Percentiles rank a stretch among this genome's conserved stretches.
phyloP scores from a whole-genome alignment of 2,888 invertebrate genomes.

The Anodontia alba region DNA sequence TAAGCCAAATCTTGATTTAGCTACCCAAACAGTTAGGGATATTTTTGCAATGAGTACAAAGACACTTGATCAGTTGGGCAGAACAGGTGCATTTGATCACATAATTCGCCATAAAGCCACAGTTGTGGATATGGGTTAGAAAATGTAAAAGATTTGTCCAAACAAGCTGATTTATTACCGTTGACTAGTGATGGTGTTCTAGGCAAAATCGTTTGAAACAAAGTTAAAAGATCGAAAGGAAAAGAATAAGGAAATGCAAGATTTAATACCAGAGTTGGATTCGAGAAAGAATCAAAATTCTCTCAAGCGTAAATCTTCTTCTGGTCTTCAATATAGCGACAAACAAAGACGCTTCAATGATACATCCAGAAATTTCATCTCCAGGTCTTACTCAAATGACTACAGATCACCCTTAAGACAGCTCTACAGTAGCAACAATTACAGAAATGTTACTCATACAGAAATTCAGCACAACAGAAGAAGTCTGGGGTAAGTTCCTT shows the following conservation, averaged over 20 bases:
- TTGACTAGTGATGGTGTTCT: constrained; percentile 38
- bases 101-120: constrained; percentile 37
- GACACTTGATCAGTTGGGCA: constrained; percentile 41
- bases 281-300: not conserved
- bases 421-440: not conserved
- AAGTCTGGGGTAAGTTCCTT: not conserved
- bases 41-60: constrained; percentile 47
- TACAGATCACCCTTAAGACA: not conserved
- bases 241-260: constrained; percentile 40
- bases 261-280: constrained; percentile 36
- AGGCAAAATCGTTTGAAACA: constrained; percentile 27
- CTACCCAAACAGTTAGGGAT: constrained; percentile 37
- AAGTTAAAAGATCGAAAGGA: constrained; percentile 45
- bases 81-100: constrained; percentile 53
- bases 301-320: not conserved
- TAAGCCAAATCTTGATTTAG: constrained; percentile 21
- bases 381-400: not conserved
- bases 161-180: constrained; percentile 31
- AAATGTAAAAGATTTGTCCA: constrained; percentile 32
- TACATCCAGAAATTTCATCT: not conserved
- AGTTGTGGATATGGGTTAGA: constrained; percentile 34
- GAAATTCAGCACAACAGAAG: not conserved
- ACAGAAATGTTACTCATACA: not conserved
- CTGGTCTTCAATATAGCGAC: not conserved
- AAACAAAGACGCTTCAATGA: not conserved